Evolutionary conservation across 2,797 vertebrate species (phyloP).

Genomic region (Mastacembelus armatus): DNA sequence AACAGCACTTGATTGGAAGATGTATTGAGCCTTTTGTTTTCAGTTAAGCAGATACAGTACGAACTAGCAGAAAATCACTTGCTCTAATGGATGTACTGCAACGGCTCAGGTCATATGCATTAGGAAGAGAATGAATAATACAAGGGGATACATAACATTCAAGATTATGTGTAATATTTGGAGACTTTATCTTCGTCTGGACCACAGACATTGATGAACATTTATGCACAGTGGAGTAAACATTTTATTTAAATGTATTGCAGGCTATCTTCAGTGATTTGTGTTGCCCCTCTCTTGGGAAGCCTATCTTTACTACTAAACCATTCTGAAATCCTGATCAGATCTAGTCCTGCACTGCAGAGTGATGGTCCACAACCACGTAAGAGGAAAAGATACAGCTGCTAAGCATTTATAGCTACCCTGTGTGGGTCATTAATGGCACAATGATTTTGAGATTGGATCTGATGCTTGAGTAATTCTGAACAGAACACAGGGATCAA

Average conservation of each 20-base stretch:
- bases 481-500: slow-evolving; percentile 65
- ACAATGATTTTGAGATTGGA: slow-evolving; percentile 53
- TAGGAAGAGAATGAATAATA: slow-evolving; percentile 60
- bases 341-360: neutral
- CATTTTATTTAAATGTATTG: slow-evolving; percentile 39
- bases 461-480: slow-evolving; percentile 61
- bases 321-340: slow-evolving; percentile 15
- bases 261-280: slow-evolving; percentile 24
- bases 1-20: slow-evolving; percentile 67
- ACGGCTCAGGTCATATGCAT: slow-evolving; percentile 61
- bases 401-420: slow-evolving; percentile 10
- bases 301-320: slow-evolving; percentile 16
- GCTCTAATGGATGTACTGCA: slow-evolving; percentile 66
- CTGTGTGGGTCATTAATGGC: slow-evolving; percentile 43
- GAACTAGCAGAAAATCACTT: slow-evolving; percentile 73
- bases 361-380: neutral
- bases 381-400: slow-evolving; percentile 16
- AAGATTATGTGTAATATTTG: slow-evolving; percentile 61
- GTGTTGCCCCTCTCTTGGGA: neutral
- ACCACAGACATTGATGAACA: slow-evolving; percentile 24
- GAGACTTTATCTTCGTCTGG: slow-evolving; percentile 50
- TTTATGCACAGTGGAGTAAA: slow-evolving; percentile 53
- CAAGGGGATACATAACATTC: slow-evolving; percentile 51
- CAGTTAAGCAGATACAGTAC: slow-evolving; percentile 64
- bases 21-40: slow-evolving; percentile 78